Base-by-base conservation (phyloP, 2,888 invertebrate genomes). In the Acronicta leporina region DNA sequence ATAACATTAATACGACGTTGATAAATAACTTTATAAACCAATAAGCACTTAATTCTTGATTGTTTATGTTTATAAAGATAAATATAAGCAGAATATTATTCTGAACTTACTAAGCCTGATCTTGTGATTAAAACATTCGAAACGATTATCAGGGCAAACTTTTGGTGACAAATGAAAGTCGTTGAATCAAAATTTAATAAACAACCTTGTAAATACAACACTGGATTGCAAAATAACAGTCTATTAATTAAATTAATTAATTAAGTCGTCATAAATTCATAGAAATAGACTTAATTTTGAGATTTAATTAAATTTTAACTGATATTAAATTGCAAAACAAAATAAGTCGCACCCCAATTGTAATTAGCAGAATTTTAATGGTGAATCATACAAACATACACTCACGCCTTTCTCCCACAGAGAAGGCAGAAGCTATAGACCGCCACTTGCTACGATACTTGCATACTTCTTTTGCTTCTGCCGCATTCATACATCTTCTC, bases 101-200 rank as follows among this genome's bases (percentile, higher is more conserved):
- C 13, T 13, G 43, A 44, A 30, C 13, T n/a, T 43, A 41, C 25
- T 14, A 35, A 42, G 13, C 9, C 33, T 33, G n/a, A 38, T 42
- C 8, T 42, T 41, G 42, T 67, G 47, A 20, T 13, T 11, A 11
- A 57, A 68, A 49, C 33, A 64, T 41, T 70, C 49, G 38, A 56
- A 40, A 14, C 25, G 41, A 70, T 49, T 30, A 46, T n/a, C 16
- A 42, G n/a, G 38, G 20, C 15, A 13, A 70, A 64, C 38, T 53
- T 56, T 52, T 15, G 41, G 25, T 30, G 44, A 42, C 44, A 49
- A 27, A 46, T 41, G 35, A 57, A 70, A 57, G 45, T 57, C 42
- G 5, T 5, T 14, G 3, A 6, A 44, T 25, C 56, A 47, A 52
- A 56, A 42, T 49, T 67, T 49, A 49, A 25, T 42, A 14, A 51